A percentile compares a stretch with the other conserved stretches of the same genome.
Conservation (phyloP, 1,140 invertebrate genomes). For the Lasaia peninsularis region DNA sequence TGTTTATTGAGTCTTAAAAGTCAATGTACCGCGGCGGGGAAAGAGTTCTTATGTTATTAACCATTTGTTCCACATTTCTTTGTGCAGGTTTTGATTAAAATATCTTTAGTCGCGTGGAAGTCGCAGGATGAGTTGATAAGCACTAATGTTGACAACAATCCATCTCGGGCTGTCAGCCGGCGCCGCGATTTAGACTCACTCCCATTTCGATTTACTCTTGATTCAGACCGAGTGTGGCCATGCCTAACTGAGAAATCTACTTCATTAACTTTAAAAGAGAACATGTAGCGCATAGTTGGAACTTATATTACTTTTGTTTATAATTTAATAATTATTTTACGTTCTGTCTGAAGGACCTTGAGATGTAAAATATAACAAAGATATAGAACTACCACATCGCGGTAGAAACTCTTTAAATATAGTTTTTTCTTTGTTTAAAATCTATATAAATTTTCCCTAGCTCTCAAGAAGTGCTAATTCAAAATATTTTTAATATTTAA, state of each 20-base stretch:
- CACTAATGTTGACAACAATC: slow-evolving; percentile 74
- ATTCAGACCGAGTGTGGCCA: slow-evolving; percentile 21
- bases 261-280: not conserved
- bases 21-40: slow-evolving; percentile 26
- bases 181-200: slow-evolving; percentile 69
- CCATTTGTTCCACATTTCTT: slow-evolving; percentile 32
- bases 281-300: too few species aligned
- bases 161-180: slow-evolving; percentile 67
- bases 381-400: too few species aligned
- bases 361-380: too few species aligned
- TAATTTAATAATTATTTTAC: too few species aligned
- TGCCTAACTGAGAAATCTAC: not conserved
- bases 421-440: too few species aligned
- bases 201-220: slow-evolving; percentile 69
- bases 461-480: too few species aligned
- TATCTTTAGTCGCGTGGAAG: slow-evolving; percentile 20
- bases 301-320: too few species aligned
- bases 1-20: slow-evolving; percentile 44
- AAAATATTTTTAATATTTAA: too few species aligned
- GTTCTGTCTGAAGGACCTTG: too few species aligned
- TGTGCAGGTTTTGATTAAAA: slow-evolving; percentile 8
- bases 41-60: slow-evolving; percentile 43
- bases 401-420: too few species aligned
- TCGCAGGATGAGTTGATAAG: slow-evolving; percentile 33
- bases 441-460: too few species aligned